These are phyloP conservation scores for Sesamia inferens DNA, from an alignment of 2,888 invertebrate species.

Conservation along the genomic window DNA sequence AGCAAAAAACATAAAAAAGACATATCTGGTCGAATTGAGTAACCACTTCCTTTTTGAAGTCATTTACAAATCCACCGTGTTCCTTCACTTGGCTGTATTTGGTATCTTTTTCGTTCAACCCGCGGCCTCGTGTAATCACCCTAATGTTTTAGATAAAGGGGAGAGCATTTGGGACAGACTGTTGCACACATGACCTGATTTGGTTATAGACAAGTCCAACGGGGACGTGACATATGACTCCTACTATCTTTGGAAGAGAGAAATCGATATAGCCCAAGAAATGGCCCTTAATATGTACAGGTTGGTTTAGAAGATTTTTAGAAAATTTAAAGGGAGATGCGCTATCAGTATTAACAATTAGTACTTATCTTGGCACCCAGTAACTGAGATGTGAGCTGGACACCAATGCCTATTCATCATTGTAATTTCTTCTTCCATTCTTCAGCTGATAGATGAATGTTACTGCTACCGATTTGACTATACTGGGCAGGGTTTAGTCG, in stretches of 20 bases:
- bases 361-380: no score
- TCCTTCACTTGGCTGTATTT: no score
- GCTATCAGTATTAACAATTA: no score
- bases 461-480: background rate
- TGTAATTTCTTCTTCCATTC: background rate
- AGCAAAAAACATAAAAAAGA: no score
- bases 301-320: constrained; percentile 53
- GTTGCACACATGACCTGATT: constrained; percentile 63
- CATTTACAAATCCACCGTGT: no score
- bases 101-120: no score
- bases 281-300: constrained; percentile 84
- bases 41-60: no score
- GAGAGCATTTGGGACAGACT: constrained; percentile 88
- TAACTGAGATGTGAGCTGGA: no score
- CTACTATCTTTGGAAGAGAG: constrained; percentile 88
- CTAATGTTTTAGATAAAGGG: constrained; percentile 84
- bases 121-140: background rate
- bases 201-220: constrained; percentile 73
- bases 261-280: constrained; percentile 78
- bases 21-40: no score
- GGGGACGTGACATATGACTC: constrained; percentile 88
- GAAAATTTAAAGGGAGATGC: background rate
- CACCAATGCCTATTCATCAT: background rate
- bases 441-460: background rate
- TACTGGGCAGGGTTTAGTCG: no score